phyloP scores from a whole-genome alignment of 2,888 invertebrate species.

The Smittia sp. region DNA sequence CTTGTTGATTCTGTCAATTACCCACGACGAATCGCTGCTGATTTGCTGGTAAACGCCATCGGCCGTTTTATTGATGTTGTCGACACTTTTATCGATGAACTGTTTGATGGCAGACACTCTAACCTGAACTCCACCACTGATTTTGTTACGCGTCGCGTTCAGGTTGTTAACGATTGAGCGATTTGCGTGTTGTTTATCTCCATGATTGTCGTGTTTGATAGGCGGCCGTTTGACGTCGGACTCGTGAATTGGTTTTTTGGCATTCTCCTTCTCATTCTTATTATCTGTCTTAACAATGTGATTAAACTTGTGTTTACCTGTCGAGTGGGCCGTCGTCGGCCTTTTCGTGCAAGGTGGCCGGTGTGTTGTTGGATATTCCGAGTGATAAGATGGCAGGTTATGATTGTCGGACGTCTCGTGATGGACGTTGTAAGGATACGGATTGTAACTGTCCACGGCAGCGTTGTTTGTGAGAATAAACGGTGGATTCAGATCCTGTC shows the following conservation, averaged over 20 bases:
- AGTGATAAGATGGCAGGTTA: neutral
- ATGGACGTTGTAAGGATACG: neutral
- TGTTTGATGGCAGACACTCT: conserved; percentile 23
- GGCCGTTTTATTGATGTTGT: neutral
- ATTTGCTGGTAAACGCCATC: conserved; percentile 19
- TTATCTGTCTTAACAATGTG: neutral
- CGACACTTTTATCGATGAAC: neutral
- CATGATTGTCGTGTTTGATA: neutral
- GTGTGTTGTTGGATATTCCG: neutral
- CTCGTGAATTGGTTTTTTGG: conserved; percentile 4
- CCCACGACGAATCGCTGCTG: neutral
- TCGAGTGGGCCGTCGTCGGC: neutral
- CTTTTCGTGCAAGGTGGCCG: neutral
- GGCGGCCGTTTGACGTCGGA: neutral
- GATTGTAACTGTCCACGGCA: neutral
- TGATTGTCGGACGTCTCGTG: neutral
- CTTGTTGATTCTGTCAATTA: conserved; percentile 16
- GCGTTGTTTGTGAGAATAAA: conserved; percentile 14
- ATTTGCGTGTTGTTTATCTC: neutral
- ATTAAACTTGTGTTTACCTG: conserved; percentile 17
- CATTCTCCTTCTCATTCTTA: conserved; percentile 16
- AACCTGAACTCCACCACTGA: neutral
- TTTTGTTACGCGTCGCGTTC: neutral
- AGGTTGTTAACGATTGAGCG: neutral
- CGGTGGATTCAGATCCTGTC: neutral